Conservation (phyloP, 2,888 invertebrate genomes). For the Ganaspis brasiliensis region DNA sequence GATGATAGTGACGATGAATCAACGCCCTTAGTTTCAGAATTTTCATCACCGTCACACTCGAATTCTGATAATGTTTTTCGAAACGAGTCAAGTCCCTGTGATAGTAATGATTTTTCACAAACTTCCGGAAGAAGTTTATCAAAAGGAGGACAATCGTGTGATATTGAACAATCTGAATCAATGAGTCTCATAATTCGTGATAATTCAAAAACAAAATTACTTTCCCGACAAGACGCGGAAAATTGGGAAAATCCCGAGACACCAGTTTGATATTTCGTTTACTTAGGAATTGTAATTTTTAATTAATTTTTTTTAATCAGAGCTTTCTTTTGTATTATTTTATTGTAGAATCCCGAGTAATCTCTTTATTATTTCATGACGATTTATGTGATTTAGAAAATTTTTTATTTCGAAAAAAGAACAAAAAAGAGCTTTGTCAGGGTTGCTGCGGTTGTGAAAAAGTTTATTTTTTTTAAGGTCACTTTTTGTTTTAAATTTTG, state of each 20-base stretch:
- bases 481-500: no score
- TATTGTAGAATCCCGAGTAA: no score
- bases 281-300: slow-evolving; percentile 24
- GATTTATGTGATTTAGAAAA: neutral
- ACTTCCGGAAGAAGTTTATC: slow-evolving; percentile 65
- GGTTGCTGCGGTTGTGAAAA: no score
- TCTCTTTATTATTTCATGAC: slow-evolving; percentile 31
- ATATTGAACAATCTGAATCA: slow-evolving; percentile 65
- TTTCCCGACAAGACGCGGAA: slow-evolving; percentile 69
- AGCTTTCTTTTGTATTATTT: slow-evolving; percentile 35
- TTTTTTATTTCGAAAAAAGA: neutral
- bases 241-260: slow-evolving; percentile 77
- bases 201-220: slow-evolving; percentile 56
- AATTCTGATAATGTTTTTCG: slow-evolving; percentile 71
- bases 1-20: slow-evolving; percentile 85
- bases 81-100: slow-evolving; percentile 65
- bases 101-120: slow-evolving; percentile 68
- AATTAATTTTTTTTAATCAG: slow-evolving; percentile 12
- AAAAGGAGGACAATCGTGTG: slow-evolving; percentile 56
- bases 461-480: no score
- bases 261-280: slow-evolving; percentile 70
- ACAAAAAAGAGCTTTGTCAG: no score
- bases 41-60: slow-evolving; percentile 77
- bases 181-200: slow-evolving; percentile 69
- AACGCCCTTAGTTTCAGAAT: slow-evolving; percentile 84